Evolutionary conservation across 2,797 vertebrate genomes (phyloP), one percentile per base, ranked within the genome.

Genomic region (Myotis myotis): DNA sequence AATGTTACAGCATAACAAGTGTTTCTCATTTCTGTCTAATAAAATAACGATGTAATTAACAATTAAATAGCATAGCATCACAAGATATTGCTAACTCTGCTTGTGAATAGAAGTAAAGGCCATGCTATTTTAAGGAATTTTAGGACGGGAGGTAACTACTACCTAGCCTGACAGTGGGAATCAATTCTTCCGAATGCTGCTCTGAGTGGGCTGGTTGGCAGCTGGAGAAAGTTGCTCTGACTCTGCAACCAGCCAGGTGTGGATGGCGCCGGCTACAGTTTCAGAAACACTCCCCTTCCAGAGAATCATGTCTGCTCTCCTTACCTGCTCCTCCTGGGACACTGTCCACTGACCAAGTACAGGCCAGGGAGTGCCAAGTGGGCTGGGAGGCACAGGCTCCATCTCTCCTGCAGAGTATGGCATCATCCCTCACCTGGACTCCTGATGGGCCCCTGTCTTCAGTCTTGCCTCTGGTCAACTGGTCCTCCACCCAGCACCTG

Each of bases 1-100:
- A 96, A 79, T 92, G 85, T 92, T 96, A 79, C 90, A 91, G 30
- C 64, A 68, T 57, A 86, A 38, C 49, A 85, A 94, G 55, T 36
- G 57, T 94, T 95, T 82, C 87, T 96, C 78, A 96, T 86, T 96
- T 88, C 96, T 88, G 60, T 85, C 86, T 97, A 96, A 92, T 95
- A 96, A 96, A 96, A 96, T 97, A 92, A 94, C 94, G 83, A 93
- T 93, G 71, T 97, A 89, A 93, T 97, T 96, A 97, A 97, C 47
- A 88, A 88, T 92, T 95, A 96, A 95, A 68, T 80, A 90, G 87
- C 47, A 41, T 36, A 22, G 33, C 41, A 82, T 96, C 90, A 83
- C 71, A 87, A 92, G 51, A 96, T 87, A 76, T 79, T 88, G 22
- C 93, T 93, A 89, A 94, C 71, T 70, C 79, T 95, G 12, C 72